A percentile compares a stretch with the other conserved stretches of the same genome.
phyloP scores from a whole-genome alignment of 2,113 vertebrate genomes.

The Kryptolebias marmoratus region DNA sequence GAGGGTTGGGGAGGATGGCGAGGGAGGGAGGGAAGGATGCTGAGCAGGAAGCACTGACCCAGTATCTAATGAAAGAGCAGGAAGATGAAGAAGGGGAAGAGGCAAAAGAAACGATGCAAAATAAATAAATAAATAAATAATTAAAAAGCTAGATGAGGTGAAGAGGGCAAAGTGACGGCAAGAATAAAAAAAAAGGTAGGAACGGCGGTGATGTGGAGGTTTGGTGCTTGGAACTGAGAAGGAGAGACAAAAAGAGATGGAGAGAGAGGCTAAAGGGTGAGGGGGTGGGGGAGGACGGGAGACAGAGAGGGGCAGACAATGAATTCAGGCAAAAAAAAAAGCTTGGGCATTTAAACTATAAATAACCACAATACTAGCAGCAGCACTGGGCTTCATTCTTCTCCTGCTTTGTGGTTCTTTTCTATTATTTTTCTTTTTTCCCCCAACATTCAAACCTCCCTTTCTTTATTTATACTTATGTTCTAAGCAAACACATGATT shows the following conservation, averaged over 20 bases:
- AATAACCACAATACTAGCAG: conserved; percentile 66
- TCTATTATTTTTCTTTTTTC: conserved; percentile 1
- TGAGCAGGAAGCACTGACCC: conserved; percentile 56
- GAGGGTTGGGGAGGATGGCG: neutral
- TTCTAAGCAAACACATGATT: neutral
- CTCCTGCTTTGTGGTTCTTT: conserved; percentile 15
- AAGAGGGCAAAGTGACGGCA: conserved; percentile 13
- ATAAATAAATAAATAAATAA: neutral
- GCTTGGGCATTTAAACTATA: conserved; percentile 65
- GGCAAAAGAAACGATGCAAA: neutral
- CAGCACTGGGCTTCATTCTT: conserved; percentile 44
- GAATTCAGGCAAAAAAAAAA: conserved; percentile 65
- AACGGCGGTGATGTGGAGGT: conserved; percentile 5
- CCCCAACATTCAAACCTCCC: neutral
- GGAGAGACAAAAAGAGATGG: neutral
- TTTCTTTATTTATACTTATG: neutral
- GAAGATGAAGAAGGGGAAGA: conserved; percentile 30
- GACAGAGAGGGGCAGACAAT: conserved; percentile 62
- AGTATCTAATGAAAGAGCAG: conserved; percentile 60
- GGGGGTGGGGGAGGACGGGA: neutral
- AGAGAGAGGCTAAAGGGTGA: conserved; percentile 5
- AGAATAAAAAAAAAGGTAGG: neutral
- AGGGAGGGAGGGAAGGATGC: neutral
- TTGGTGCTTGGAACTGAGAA: neutral
- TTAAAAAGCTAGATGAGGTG: conserved; percentile 13